phyloP scores from a whole-genome alignment of 2,113 vertebrate genomes.

The Notarius quadriscutis region DNA sequence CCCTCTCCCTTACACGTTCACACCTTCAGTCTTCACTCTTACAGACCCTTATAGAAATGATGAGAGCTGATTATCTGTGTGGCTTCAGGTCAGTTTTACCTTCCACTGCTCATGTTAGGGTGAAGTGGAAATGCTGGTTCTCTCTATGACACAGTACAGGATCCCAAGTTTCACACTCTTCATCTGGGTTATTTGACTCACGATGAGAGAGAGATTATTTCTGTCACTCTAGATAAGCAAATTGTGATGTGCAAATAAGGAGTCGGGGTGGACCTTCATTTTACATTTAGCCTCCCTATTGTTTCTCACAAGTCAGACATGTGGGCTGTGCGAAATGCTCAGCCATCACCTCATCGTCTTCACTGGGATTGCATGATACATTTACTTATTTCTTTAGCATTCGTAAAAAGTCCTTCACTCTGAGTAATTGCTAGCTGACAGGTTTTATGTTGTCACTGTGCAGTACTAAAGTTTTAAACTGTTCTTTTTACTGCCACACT shows the following conservation, averaged over 20 bases:
- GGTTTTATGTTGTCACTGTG: neutral
- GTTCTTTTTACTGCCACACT: neutral
- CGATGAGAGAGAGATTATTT: neutral
- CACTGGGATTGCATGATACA: neutral
- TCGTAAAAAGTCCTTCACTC: neutral
- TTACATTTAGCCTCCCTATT: neutral
- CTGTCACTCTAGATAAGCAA: conserved; percentile 19
- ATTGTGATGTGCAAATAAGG: conserved; percentile 10
- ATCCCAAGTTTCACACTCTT: neutral
- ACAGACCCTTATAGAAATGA: conserved; percentile 7
- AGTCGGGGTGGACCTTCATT: conserved; percentile 5
- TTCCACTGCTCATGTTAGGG: conserved; percentile 15
- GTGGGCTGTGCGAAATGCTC: neutral
- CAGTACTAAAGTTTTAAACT: neutral
- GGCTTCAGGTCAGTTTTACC: conserved; percentile 8
- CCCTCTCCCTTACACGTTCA: neutral
- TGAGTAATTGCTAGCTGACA: neutral
- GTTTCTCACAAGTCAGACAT: conserved; percentile 13
- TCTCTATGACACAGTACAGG: neutral
- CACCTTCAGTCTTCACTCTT: conserved; percentile 6
- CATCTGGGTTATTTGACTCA: conserved; percentile 12
- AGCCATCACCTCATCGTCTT: neutral
- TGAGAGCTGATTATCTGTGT: conserved; percentile 25
- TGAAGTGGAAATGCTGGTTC: conserved; percentile 21
- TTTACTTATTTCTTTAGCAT: neutral